Conservation (phyloP, 2,113 vertebrate species). For the Harpagus bidentatus region DNA sequence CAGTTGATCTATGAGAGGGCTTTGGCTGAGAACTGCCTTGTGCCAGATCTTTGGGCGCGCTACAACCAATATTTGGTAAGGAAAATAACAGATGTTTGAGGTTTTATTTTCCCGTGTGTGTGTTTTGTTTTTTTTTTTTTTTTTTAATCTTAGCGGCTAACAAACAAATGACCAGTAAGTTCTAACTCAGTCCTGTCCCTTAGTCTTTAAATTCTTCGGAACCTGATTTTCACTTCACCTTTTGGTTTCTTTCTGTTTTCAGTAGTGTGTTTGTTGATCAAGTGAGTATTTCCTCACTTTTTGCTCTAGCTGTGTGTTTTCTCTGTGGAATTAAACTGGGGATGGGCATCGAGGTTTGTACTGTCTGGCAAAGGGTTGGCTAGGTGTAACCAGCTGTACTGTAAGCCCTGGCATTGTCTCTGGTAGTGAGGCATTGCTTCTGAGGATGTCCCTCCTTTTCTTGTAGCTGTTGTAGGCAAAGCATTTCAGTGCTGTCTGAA, state of each 20-base stretch:
- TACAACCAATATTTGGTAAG: slow-evolving; percentile 94
- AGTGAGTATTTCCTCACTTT: neutral
- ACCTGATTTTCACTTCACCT: neutral
- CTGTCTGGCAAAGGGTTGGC: neutral
- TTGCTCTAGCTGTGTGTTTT: neutral
- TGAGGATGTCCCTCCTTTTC: neutral
- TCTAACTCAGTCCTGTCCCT: neutral
- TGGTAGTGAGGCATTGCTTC: neutral
- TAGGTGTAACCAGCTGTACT: neutral
- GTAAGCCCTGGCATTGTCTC: neutral
- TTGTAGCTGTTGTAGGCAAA: neutral
- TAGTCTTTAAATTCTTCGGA: neutral
- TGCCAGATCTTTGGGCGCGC: slow-evolving; percentile 94
- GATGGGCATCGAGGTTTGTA: neutral
- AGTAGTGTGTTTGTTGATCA: neutral
- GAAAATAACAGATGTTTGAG: neutral
- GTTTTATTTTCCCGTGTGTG: neutral
- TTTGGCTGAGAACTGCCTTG: slow-evolving; percentile 94
- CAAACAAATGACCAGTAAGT: neutral
- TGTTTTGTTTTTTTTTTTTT: no score
- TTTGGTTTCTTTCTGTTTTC: neutral
- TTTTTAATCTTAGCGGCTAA: neutral
- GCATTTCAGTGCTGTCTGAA: neutral
- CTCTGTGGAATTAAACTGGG: neutral
- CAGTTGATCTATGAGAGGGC: slow-evolving; percentile 92